Base-by-base conservation (phyloP, 1,140 invertebrate genomes). In the Archivesica marissinica region DNA sequence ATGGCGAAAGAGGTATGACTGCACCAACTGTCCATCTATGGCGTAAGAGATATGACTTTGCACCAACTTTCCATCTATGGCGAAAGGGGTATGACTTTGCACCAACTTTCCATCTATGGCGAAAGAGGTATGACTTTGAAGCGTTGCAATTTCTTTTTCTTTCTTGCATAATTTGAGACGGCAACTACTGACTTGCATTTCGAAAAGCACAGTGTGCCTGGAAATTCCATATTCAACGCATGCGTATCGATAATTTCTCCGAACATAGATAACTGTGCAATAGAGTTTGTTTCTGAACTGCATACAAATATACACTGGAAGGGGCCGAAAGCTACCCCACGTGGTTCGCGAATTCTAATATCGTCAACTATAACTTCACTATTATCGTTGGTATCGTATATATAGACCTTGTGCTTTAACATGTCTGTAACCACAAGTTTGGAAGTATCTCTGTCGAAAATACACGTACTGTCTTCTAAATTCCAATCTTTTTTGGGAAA, bases 401-500 rank as follows among this genome's bases (percentile, higher is more conserved):
- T 44, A 25, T 70, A 70, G 6, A 70, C 39, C 25, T 41, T 23
- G 23, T 70, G 44, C 11, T 70, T 41, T 1, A 0, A 35, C 39
- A 20, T 47, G 30, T 70, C 66, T 44, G 66, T n/a, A 1, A 70
- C 9, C 2, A 35, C 66, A 3, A 70, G 39, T 23, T n/a, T 13
- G 0, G 25, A 20, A 25, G 6, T 47, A 2, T 44, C 20, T 70
- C 20, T 70, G 33, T 70, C 39, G 47, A 41, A 70, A 6, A 20
- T n/a, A 25, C 39, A 25, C 13, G 9, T 38, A 35, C 66, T 70
- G 20, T 39, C 35, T 13, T 47, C 66, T 9, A 70, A 25, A 4
- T 70, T 47, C 66, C 66, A 70, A 13, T 70, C 35, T 47, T 70
- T 70, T 20, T 70, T n/a, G 2, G 66, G 66, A 47, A 70, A 70